Percentiles rank a stretch among this genome's conserved stretches.
phyloP scores from a whole-genome alignment of 2,113 vertebrate species.

The Murina feae region DNA sequence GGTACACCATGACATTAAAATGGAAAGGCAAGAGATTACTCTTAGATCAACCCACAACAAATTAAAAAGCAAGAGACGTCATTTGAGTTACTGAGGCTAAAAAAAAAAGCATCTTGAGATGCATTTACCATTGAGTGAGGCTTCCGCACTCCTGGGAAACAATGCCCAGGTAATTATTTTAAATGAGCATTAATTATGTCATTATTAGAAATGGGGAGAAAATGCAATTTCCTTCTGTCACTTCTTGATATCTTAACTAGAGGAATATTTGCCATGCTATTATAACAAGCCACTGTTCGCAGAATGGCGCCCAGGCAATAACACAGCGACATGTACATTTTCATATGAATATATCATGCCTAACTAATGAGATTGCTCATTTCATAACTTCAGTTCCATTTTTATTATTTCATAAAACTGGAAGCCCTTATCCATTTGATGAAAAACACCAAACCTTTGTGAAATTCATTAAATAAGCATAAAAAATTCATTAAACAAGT shows the following conservation, averaged over 20 bases:
- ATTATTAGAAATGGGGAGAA: constrained; percentile 80
- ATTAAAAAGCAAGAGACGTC: constrained; percentile 41
- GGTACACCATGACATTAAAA: constrained; percentile 51
- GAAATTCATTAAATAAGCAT: constrained; percentile 99
- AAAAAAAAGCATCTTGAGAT: constrained; percentile 28
- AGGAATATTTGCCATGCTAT: constrained; percentile 86
- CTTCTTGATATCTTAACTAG: constrained; percentile 92
- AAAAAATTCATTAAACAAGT: constrained; percentile 99
- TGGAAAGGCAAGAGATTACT: not conserved
- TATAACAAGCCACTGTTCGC: constrained; percentile 83
- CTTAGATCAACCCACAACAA: constrained; percentile 49
- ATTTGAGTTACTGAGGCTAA: not conserved
- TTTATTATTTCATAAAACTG: constrained; percentile 98
- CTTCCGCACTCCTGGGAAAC: constrained; percentile 57
- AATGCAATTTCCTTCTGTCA: constrained; percentile 89
- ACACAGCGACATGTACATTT: constrained; percentile 90
- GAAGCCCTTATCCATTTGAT: constrained; percentile 94
- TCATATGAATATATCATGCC: constrained; percentile 97
- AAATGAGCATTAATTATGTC: constrained; percentile 83
- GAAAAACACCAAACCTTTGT: constrained; percentile 97
- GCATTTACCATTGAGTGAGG: constrained; percentile 6
- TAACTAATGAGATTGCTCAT: constrained; percentile 98
- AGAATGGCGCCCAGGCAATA: constrained; percentile 86
- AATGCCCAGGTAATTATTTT: constrained; percentile 70
- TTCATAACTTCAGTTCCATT: constrained; percentile 93